These are phyloP conservation scores for Apamea anceps DNA, from an alignment of 2,888 invertebrate genomes.

Conservation along the genomic window DNA sequence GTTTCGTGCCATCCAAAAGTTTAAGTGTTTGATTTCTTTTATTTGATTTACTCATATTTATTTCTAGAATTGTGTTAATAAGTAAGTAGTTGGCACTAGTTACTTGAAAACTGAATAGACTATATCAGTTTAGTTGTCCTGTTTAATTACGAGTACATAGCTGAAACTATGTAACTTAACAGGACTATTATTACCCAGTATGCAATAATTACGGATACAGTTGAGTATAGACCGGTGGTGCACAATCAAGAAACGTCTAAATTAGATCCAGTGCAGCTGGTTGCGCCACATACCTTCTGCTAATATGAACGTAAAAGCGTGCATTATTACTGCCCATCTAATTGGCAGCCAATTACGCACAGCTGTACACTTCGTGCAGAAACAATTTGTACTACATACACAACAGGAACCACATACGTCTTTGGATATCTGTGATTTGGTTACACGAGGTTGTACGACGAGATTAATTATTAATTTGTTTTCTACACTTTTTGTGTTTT, in stretches of 20 bases:
- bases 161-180: slow-evolving; percentile 13
- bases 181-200: slow-evolving; percentile 22
- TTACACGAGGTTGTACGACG: not conserved
- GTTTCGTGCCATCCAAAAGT: not conserved
- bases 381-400: slow-evolving; percentile 51
- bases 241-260: slow-evolving; percentile 62
- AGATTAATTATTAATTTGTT: not conserved
- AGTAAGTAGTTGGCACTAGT: not conserved
- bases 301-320: slow-evolving; percentile 77
- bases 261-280: slow-evolving; percentile 62
- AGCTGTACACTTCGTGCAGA: slow-evolving; percentile 45
- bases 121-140: not conserved
- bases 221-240: slow-evolving; percentile 18
- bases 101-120: not conserved
- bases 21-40: not conserved
- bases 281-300: slow-evolving; percentile 76
- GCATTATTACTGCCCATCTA: slow-evolving; percentile 72
- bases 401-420: slow-evolving; percentile 7
- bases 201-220: slow-evolving; percentile 42
- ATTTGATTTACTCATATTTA: too few relatives aligned
- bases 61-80: not conserved
- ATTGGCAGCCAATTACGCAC: slow-evolving; percentile 76
- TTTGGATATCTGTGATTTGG: slow-evolving; percentile 32
- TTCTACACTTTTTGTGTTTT: not conserved
- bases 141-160: not conserved